phyloP scores from a whole-genome alignment of 2,888 invertebrate genomes.

The Crepidodera aurea region DNA sequence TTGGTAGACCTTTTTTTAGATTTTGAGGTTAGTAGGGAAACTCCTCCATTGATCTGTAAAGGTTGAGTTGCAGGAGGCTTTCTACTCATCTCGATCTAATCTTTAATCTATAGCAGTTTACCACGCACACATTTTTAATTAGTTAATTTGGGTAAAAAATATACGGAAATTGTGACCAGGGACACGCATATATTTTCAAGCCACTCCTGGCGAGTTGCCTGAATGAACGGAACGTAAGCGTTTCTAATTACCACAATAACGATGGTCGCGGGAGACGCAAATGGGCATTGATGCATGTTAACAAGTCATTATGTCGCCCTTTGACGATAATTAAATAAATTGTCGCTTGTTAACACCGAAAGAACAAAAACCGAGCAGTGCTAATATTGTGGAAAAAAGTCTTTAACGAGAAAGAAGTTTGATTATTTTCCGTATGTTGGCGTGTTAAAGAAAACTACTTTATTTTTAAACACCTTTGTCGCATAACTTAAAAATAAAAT shows the following conservation, averaged over 20 bases:
- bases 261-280: conserved; percentile 41
- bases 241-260: conserved; percentile 48
- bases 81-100: no score
- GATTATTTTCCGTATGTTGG: not conserved
- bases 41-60: no score
- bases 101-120: no score
- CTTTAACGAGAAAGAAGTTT: not conserved
- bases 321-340: conserved; percentile 43
- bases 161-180: no score
- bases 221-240: conserved; percentile 34
- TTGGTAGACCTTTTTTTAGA: no score
- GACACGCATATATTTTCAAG: not conserved
- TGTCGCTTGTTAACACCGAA: conserved; percentile 33
- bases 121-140: no score
- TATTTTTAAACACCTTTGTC: no score
- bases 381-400: not conserved
- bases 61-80: no score
- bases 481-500: no score
- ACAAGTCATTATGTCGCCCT: conserved; percentile 46
- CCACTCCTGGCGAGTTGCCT: conserved; percentile 19
- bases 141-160: no score
- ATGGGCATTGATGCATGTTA: conserved; percentile 46
- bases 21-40: no score
- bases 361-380: conserved; percentile 15
- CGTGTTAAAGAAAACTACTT: no score